These are phyloP conservation scores for Horisme vitalbata DNA, from an alignment of 2,888 invertebrate genomes.

Conservation along the genomic window DNA sequence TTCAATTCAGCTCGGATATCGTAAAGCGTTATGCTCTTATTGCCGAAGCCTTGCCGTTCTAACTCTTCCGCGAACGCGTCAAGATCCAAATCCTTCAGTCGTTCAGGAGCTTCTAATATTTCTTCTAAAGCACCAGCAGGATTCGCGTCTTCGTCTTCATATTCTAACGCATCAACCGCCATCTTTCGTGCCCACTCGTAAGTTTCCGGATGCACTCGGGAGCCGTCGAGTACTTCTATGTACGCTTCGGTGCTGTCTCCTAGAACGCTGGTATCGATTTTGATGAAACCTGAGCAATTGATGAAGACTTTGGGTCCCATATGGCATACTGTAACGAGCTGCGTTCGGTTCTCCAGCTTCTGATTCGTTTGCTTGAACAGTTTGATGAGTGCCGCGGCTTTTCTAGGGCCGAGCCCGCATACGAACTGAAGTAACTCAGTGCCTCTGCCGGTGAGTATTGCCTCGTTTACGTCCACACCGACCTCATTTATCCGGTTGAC, in stretches of 20 bases:
- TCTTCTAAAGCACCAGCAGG: constrained; percentile 98
- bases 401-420: constrained; percentile 97
- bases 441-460: constrained; percentile 94
- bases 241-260: constrained; percentile 97
- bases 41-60: constrained; percentile 94
- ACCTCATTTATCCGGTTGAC: constrained; percentile 99
- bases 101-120: constrained; percentile 96
- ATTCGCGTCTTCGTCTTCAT: constrained; percentile 98
- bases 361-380: constrained; percentile 95
- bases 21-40: constrained; percentile 96
- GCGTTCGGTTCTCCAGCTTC: constrained; percentile 96
- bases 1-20: constrained; percentile 98
- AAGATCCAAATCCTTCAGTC: constrained; percentile 96
- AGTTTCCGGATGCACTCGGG: constrained; percentile 99
- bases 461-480: constrained; percentile 97
- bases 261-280: constrained; percentile 97
- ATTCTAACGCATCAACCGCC: constrained; percentile 99
- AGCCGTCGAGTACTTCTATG: constrained; percentile 97
- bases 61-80: constrained; percentile 99
- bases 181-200: constrained; percentile 99
- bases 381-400: constrained; percentile 93
- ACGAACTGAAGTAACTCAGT: constrained; percentile 97
- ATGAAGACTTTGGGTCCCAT: constrained; percentile 99
- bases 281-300: constrained; percentile 99
- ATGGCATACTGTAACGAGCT: constrained; percentile 96